A percentile compares a stretch with the other conserved stretches of the same genome.
phyloP scores from a whole-genome alignment of 2,113 vertebrate species.

The Pleuronectes platessa region DNA sequence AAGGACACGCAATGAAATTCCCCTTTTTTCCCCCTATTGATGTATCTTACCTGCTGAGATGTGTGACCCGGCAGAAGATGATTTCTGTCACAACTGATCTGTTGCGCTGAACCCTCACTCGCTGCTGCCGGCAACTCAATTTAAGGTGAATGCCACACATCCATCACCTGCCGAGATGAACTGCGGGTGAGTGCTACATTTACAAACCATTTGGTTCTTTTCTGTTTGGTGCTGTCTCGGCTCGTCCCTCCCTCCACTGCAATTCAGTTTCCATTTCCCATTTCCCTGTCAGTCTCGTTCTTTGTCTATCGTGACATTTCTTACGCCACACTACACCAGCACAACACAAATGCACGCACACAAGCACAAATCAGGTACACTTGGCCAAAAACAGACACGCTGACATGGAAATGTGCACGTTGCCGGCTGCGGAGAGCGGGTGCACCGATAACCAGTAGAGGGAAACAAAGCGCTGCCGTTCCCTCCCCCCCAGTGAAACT shows the following conservation, averaged over 20 bases:
- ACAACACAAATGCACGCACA: neutral
- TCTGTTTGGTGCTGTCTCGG: neutral
- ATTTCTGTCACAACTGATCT: conserved; percentile 64
- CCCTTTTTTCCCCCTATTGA: conserved; percentile 10
- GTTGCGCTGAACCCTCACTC: conserved; percentile 27
- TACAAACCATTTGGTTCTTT: conserved; percentile 45
- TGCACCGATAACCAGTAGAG: conserved; percentile 72
- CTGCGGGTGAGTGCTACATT: conserved; percentile 38
- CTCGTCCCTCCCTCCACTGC: neutral
- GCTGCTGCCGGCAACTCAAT: conserved; percentile 48
- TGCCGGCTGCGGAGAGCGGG: conserved; percentile 29
- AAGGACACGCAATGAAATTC: conserved; percentile 23
- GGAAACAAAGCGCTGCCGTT: conserved; percentile 74
- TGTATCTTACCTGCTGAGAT: conserved; percentile 45
- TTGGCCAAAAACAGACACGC: neutral
- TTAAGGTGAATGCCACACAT: conserved; percentile 44
- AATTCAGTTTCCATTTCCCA: neutral
- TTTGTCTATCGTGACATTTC: neutral
- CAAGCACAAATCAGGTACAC: neutral
- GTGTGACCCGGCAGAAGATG: conserved; percentile 40
- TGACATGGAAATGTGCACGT: conserved; percentile 30
- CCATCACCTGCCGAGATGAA: conserved; percentile 52
- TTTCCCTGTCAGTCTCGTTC: conserved; percentile 12
- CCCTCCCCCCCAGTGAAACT: conserved; percentile 6
- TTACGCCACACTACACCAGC: neutral